phyloP scores from a whole-genome alignment of 1,140 invertebrate genomes.

The Bombyx mori region ASM3026992v2 NC_085133.1:1747001-1747500 shows the following conservation, averaged over 20 bases:
- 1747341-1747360: conserved; percentile 36
- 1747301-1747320: conserved; percentile 27
- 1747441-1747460: too few relatives aligned
- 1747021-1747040: conserved; percentile 85
- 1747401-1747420: conserved; percentile 63
- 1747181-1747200: conserved; percentile 10
- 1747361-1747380: conserved; percentile 38
- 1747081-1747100: conserved; percentile 43
- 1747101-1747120: conserved; percentile 23
- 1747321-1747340: conserved; percentile 45
- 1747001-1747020: conserved; percentile 73
- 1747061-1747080: conserved; percentile 74
- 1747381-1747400: conserved; percentile 44
- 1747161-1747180: conserved; percentile 3
- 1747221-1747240: too few relatives aligned
- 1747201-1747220: too few relatives aligned
- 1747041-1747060: conserved; percentile 91
- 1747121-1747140: not conserved
- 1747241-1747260: conserved; percentile 28
- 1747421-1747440: conserved; percentile 26
- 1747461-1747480: too few relatives aligned
- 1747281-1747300: conserved; percentile 33
- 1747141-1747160: not conserved
- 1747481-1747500: too few relatives aligned
- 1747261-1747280: conserved; percentile 15